Evolutionary conservation across 2,113 vertebrate genomes (phyloP).

Genomic region (Apodemus sylvaticus): DNA sequence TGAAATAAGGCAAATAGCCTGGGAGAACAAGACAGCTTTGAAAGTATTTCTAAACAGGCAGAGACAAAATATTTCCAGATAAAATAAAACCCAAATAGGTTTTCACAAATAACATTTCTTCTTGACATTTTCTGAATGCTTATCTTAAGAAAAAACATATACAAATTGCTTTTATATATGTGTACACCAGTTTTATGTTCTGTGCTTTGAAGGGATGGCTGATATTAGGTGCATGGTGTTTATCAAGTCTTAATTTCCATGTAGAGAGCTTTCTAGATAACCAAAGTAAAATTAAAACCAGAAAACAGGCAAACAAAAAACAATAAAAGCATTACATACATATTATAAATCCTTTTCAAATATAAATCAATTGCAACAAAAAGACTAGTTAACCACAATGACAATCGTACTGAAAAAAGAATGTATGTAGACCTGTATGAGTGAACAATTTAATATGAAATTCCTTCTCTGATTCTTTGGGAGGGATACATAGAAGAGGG

Average conservation of each 20-base stretch:
- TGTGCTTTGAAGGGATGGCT: not conserved
- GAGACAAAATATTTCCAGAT: not conserved
- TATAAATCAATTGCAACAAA: not conserved
- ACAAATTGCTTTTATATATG: not conserved
- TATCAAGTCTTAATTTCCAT: not conserved
- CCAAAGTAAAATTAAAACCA: not conserved
- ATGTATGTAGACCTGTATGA: not conserved
- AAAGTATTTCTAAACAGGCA: not conserved
- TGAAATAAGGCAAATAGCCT: not conserved
- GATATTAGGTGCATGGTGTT: not conserved
- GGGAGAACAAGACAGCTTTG: not conserved
- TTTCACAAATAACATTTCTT: constrained; percentile 8
- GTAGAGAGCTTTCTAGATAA: not conserved
- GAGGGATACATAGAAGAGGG: not conserved
- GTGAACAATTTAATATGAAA: not conserved
- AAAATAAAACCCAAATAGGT: constrained; percentile 29
- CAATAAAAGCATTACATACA: not conserved
- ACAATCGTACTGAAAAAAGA: not conserved
- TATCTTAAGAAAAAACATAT: not conserved
- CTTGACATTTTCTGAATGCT: not conserved
- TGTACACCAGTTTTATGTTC: not conserved
- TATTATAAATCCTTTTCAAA: not conserved
- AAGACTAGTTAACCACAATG: not conserved
- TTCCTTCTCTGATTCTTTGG: not conserved
- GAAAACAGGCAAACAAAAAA: not conserved